A percentile compares a stretch with the other conserved stretches of the same genome.
phyloP scores from a whole-genome alignment of 2,797 vertebrate genomes.

The Eidolon dupreanum region DNA sequence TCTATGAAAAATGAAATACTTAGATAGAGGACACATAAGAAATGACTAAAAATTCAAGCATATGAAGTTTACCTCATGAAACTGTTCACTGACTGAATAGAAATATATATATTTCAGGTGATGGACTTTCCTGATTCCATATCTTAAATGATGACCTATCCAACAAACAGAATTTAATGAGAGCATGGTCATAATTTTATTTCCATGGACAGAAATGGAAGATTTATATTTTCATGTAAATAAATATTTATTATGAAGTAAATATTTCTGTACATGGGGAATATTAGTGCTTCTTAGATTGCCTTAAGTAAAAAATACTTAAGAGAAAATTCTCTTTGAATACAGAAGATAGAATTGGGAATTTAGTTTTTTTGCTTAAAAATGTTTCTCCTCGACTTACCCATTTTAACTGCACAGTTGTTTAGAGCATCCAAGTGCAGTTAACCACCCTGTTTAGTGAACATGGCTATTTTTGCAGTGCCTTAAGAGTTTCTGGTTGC shows the following conservation, averaged over 20 bases:
- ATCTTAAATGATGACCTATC: background rate
- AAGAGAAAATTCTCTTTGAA: background rate
- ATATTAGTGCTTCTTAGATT: background rate
- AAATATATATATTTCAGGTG: background rate
- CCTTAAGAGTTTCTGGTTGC: constrained; percentile 59
- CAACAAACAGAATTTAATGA: background rate
- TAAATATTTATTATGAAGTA: background rate
- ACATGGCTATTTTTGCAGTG: constrained; percentile 22
- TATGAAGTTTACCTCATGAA: constrained; percentile 34
- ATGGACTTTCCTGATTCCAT: background rate
- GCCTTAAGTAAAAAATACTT: background rate
- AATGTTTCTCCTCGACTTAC: background rate
- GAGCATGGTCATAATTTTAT: background rate
- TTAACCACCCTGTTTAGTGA: constrained; percentile 48
- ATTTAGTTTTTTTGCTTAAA: constrained; percentile 8
- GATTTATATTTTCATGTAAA: background rate
- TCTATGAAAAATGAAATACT: constrained; percentile 63
- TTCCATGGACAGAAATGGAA: background rate
- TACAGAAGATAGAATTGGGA: background rate
- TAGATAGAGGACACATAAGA: background rate
- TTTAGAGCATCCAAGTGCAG: background rate
- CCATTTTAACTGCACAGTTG: background rate
- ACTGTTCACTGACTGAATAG: background rate
- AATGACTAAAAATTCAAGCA: background rate
- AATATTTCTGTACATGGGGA: background rate